These are phyloP conservation scores for Drosophila heteroneura DNA, from an alignment of 2,888 invertebrate genomes.

Conservation along the genomic window DNA sequence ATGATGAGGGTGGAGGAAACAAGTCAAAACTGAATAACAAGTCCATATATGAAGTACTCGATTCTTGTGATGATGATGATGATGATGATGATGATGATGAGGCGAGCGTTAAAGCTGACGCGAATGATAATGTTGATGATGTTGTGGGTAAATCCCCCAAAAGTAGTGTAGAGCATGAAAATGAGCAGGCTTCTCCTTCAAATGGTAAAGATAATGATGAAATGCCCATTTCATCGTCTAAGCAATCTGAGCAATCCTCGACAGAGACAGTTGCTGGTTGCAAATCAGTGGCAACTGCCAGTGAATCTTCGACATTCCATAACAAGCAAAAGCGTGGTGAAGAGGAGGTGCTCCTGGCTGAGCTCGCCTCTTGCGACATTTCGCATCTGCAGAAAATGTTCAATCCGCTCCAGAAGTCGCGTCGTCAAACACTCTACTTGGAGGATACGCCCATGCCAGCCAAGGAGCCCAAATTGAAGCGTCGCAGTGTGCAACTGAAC, in stretches of 20 bases:
- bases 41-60: slow-evolving; percentile 31
- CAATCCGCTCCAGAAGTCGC: slow-evolving; percentile 73
- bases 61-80: slow-evolving; percentile 19
- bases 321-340: slow-evolving; percentile 32
- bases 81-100: slow-evolving; percentile 5
- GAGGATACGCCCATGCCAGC: slow-evolving; percentile 35
- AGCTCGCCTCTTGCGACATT: slow-evolving; percentile 57
- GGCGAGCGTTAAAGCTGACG: neutral
- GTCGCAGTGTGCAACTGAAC: slow-evolving; percentile 54
- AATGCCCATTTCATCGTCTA: neutral
- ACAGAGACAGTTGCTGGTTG: neutral
- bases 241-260: neutral
- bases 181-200: neutral
- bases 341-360: slow-evolving; percentile 53
- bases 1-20: slow-evolving; percentile 15
- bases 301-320: slow-evolving; percentile 27
- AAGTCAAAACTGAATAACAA: slow-evolving; percentile 9
- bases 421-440: slow-evolving; percentile 72
- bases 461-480: slow-evolving; percentile 43
- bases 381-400: slow-evolving; percentile 65
- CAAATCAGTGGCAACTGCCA: neutral
- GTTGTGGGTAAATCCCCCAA: neutral
- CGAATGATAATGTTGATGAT: neutral
- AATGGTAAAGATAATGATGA: slow-evolving; percentile 1
- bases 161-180: neutral